Conservation (phyloP, 2,113 vertebrate genomes). For the Cyphomyrus plagiostoma region DNA sequence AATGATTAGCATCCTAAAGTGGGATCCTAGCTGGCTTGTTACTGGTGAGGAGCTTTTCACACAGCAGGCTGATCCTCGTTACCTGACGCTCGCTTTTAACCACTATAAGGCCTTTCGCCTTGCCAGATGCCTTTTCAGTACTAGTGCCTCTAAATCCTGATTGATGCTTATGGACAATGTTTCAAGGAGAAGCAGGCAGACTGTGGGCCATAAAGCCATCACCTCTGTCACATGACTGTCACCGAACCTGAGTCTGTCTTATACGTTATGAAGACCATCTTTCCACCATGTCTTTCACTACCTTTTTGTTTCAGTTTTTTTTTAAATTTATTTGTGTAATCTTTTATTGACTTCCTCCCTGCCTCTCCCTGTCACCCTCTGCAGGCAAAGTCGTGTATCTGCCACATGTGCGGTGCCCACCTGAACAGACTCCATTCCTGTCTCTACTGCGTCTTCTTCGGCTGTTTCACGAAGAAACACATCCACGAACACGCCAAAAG, state of each 20-base stretch:
- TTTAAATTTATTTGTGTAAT: not conserved
- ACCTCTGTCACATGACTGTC: not conserved
- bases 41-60: not conserved
- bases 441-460: constrained; percentile 98
- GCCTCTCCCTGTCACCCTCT: constrained; percentile 34
- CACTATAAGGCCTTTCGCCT: not conserved
- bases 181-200: not conserved
- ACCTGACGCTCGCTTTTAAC: not conserved
- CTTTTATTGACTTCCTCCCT: not conserved
- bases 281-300: not conserved
- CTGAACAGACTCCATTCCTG: constrained; percentile 97
- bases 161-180: not conserved
- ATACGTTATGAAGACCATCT: not conserved
- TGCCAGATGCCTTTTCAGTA: not conserved
- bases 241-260: not conserved
- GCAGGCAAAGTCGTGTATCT: constrained; percentile 84
- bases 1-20: not conserved
- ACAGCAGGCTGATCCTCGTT: not conserved
- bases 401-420: constrained; percentile 80
- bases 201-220: not conserved
- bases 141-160: not conserved
- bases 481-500: constrained; percentile 87
- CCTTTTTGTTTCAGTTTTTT: not conserved
- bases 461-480: constrained; percentile 98
- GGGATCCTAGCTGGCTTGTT: not conserved